Evolutionary conservation across 1,140 invertebrate species (phyloP).

Genomic region (Nymphalis io): DNA sequence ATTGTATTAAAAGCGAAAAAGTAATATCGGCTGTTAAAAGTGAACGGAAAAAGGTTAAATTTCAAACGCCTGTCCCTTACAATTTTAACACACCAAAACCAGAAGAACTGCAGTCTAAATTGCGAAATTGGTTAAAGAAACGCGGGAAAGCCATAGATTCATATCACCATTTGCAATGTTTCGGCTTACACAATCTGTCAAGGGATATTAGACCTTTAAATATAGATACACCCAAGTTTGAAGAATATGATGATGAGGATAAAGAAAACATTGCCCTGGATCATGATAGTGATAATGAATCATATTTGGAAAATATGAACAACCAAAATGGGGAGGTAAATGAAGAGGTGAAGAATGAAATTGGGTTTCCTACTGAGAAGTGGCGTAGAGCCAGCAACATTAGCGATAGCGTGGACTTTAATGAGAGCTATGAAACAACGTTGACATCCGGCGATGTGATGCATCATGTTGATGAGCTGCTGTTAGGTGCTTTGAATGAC

Average conservation of each 20-base stretch:
- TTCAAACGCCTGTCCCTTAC: constrained; percentile 59
- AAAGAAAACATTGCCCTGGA: constrained; percentile 80
- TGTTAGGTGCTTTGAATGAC: constrained; percentile 63
- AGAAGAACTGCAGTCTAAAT: constrained; percentile 66
- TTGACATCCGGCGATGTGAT: constrained; percentile 47
- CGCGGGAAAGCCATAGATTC: constrained; percentile 76
- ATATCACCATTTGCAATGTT: constrained; percentile 81
- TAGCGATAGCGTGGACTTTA: constrained; percentile 57
- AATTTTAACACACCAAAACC: constrained; percentile 69
- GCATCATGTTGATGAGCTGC: constrained; percentile 54
- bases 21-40: constrained; percentile 69
- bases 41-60: constrained; percentile 74
- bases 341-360: constrained; percentile 21
- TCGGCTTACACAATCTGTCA: constrained; percentile 68
- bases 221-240: constrained; percentile 38
- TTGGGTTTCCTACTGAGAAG: constrained; percentile 42
- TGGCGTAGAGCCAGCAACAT: constrained; percentile 60
- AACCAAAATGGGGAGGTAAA: constrained; percentile 38
- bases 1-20: constrained; percentile 52
- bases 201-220: constrained; percentile 39
- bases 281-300: constrained; percentile 69
- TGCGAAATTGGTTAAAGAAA: constrained; percentile 78
- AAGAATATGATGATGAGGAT: constrained; percentile 74
- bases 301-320: constrained; percentile 67
- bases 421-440: constrained; percentile 55